Evolutionary conservation across 2,797 vertebrate species (phyloP).

Genomic region (Poliocrania exsul): DNA sequence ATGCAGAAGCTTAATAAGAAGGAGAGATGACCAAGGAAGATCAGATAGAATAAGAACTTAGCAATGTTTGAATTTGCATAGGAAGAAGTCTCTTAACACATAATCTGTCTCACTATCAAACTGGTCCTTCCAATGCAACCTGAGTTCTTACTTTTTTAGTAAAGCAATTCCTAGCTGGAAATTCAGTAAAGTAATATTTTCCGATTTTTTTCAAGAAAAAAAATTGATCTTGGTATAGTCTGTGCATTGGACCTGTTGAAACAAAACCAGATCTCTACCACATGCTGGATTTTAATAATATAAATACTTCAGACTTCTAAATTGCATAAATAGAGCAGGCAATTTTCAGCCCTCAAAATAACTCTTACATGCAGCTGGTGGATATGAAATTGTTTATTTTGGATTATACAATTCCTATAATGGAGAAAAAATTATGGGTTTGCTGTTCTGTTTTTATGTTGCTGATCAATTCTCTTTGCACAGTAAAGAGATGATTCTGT

Average conservation of each 20-base stretch:
- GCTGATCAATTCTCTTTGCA: background rate
- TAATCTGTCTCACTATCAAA: background rate
- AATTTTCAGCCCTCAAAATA: constrained; percentile 1
- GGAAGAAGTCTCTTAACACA: background rate
- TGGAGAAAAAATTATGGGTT: constrained; percentile 32
- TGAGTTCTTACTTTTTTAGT: background rate
- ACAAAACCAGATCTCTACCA: background rate
- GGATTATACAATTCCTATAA: background rate
- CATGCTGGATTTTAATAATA: background rate
- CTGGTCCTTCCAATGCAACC: background rate
- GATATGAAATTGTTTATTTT: constrained; percentile 48
- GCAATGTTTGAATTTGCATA: background rate
- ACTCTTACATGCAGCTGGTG: background rate
- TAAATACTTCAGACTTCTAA: constrained; percentile 8
- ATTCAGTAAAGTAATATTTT: background rate
- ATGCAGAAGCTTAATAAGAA: background rate
- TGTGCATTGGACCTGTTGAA: background rate
- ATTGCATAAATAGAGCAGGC: constrained; percentile 1
- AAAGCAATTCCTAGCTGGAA: background rate
- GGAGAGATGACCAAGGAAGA: background rate
- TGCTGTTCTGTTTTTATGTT: background rate
- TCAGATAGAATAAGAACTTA: background rate
- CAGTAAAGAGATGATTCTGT: background rate
- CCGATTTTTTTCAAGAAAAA: background rate
- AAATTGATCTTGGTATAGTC: background rate